Conservation (phyloP, 2,888 invertebrate genomes). For the Sinotaia quadrata region DNA sequence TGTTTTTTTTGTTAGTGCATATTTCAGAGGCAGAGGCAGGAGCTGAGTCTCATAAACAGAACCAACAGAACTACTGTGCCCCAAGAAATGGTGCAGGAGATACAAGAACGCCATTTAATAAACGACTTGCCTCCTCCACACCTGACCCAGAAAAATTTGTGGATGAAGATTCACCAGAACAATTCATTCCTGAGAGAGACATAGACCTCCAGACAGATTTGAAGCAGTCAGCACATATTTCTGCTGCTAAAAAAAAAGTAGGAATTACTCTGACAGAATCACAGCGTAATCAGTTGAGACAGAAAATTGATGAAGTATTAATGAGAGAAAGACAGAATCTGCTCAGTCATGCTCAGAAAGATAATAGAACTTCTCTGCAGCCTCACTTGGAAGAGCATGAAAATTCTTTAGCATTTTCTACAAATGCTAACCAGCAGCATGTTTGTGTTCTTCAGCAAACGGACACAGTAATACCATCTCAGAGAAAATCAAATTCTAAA, state of each 20-base stretch:
- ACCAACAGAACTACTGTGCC: background rate
- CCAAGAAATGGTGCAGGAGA: conserved; percentile 27
- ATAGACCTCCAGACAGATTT: background rate
- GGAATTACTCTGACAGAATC: background rate
- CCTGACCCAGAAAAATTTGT: conserved; percentile 60
- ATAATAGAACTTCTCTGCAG: no score
- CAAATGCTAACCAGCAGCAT: no score
- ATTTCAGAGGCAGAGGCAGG: no score
- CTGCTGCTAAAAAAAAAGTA: background rate
- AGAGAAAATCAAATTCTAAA: no score
- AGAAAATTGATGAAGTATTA: conserved; percentile 14
- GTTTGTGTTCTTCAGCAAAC: no score
- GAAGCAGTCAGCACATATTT: background rate
- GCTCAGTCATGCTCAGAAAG: no score
- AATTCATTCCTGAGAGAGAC: conserved; percentile 25
- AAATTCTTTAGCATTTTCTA: no score
- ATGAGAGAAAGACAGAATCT: background rate
- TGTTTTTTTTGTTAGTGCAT: no score
- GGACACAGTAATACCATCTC: no score
- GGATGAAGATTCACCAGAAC: conserved; percentile 28
- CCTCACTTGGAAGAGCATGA: no score
- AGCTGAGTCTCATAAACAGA: no score
- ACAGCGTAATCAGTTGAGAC: conserved; percentile 13
- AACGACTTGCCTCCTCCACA: conserved; percentile 58
- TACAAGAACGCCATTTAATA: conserved; percentile 55